Percentiles rank a stretch among this genome's conserved stretches.
Evolutionary conservation across 30 jellyfish, hydroid and myxozoan genomes (phyloP).

Genomic region (Hydractinia symbiolongicarpus): DNA sequence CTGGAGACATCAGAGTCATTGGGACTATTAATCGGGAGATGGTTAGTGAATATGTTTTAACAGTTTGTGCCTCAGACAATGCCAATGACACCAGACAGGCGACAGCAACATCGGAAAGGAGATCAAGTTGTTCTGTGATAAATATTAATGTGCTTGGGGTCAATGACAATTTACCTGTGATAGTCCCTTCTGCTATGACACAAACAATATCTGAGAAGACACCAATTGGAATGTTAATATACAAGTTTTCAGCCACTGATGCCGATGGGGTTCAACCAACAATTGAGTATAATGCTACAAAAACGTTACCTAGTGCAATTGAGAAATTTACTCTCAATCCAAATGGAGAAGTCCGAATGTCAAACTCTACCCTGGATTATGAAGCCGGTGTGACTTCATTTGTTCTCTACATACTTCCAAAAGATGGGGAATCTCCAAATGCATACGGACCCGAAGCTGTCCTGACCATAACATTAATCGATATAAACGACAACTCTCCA

Average conservation of each 20-base stretch:
- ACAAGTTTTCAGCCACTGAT: slow-evolving; percentile 23
- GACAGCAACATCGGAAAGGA: not conserved
- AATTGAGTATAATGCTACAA: not conserved
- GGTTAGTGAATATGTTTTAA: slow-evolving; percentile 5
- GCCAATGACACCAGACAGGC: slow-evolving; percentile 35
- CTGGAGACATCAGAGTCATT: slow-evolving; percentile 41
- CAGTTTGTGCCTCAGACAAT: slow-evolving; percentile 52
- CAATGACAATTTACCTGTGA: slow-evolving; percentile 67
- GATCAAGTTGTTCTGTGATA: slow-evolving; percentile 34
- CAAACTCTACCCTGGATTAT: slow-evolving; percentile 24
- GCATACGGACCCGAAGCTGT: slow-evolving; percentile 24
- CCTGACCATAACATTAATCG: slow-evolving; percentile 48
- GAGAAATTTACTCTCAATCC: not conserved
- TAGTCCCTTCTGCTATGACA: slow-evolving; percentile 29
- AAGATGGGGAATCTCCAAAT: slow-evolving; percentile 24
- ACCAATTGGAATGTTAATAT: slow-evolving; percentile 11
- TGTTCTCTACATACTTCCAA: slow-evolving; percentile 33
- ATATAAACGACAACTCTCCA: slow-evolving; percentile 83
- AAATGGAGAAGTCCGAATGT: not conserved
- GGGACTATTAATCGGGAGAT: slow-evolving; percentile 46
- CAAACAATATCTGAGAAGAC: slow-evolving; percentile 41
- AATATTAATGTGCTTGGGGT: slow-evolving; percentile 32
- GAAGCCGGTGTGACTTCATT: slow-evolving; percentile 43
- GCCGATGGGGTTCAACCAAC: slow-evolving; percentile 13
- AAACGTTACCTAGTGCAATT: not conserved